phyloP scores from a whole-genome alignment of 2,113 vertebrate species.

The Serinus canaria region DNA sequence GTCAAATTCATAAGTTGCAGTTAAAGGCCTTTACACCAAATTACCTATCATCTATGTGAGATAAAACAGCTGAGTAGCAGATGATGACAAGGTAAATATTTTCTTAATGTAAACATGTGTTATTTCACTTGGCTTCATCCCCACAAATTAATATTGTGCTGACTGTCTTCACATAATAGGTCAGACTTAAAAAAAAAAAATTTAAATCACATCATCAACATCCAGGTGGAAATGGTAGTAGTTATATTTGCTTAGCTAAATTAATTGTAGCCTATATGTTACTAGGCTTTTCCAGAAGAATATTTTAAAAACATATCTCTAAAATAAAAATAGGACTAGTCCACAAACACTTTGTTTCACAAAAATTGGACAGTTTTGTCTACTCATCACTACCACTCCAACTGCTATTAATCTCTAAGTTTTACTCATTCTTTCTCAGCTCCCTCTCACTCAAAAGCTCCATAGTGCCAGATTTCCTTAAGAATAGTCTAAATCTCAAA shows the following conservation, averaged over 20 bases:
- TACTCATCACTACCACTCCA: neutral
- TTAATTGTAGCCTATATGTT: neutral
- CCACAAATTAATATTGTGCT: neutral
- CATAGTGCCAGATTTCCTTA: neutral
- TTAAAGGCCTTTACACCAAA: neutral
- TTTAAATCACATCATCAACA: neutral
- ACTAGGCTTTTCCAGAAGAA: neutral
- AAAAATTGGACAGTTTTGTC: neutral
- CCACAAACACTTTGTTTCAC: neutral
- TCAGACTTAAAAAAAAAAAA: neutral
- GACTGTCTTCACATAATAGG: neutral
- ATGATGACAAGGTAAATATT: neutral
- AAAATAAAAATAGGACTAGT: neutral
- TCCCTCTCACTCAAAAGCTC: fast-evolving
- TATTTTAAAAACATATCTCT: neutral
- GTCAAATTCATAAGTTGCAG: neutral
- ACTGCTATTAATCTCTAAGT: neutral
- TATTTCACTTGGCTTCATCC: neutral
- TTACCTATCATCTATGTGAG: neutral
- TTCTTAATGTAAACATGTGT: neutral
- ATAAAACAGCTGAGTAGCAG: neutral
- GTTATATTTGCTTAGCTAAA: neutral
- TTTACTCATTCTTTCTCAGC: neutral
- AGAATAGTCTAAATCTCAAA: neutral
- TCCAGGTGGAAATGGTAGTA: neutral